Base-by-base conservation (phyloP, 2,797 vertebrate genomes). In the Chrosomus eos region DNA sequence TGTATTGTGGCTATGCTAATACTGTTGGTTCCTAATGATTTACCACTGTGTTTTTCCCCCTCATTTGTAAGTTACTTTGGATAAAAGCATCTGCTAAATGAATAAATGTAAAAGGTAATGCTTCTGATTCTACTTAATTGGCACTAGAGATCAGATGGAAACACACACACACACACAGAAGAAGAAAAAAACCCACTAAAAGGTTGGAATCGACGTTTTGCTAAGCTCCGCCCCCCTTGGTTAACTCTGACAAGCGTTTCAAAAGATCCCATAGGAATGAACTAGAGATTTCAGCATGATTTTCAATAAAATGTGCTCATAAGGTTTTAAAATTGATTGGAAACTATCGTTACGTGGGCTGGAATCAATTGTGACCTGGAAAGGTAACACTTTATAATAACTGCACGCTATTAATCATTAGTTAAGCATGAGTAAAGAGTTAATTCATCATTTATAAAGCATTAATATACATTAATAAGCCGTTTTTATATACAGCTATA, bases 21-120 rank as follows among this genome's bases (percentile, higher is more conserved):
- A 45, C 28, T 36, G 55, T 53, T n/a, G 21, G 18, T 58, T 82
- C 68, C 26, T 45, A 26, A 43, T 81, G 51, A 70, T 81, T 48
- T 73, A 48, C 23, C 8, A 10, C 55, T 48, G 45, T 68, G 28
- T n/a, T 36, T 60, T 58, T 3, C 26, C 60, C 68, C 60, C 68
- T 81, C 13, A 81, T 81, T 81, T 81, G 36, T n/a, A 58, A 76
- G 55, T 58, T 21, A 60, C 13, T 58, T 23, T 74, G 28, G 21
- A 82, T 82, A 36, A 82, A 74, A 51, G 28, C 40, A 18, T 51
- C 7, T 23, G 73, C 14, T 28, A 77, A 82, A 82, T 26, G 3
- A 82, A 74, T 62, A 33, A 45, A 62, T 33, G 62, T 36, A 18
- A 36, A 67, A 67, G 2, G 26, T n/a, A 72, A 60, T 58, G 53